Base-by-base conservation (phyloP, 2,888 invertebrate species). In the Rapana venosa region DNA sequence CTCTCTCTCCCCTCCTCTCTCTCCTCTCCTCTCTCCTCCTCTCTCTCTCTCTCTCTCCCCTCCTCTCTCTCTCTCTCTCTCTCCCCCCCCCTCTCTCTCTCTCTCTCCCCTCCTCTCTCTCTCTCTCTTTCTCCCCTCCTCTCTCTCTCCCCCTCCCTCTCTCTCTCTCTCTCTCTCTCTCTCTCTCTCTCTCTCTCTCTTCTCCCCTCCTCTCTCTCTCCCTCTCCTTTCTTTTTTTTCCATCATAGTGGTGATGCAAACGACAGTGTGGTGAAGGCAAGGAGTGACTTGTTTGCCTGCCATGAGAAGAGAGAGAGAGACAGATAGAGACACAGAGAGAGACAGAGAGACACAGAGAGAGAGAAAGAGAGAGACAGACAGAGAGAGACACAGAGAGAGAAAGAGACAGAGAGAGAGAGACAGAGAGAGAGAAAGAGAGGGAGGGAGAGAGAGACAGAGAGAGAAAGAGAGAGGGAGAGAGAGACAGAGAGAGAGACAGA, bases 311-410 rank as follows among this genome's bases (percentile, higher is more conserved):
- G 70, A 70, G 20, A 70, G 70, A 70, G 26, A 70, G 26, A 70
- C 26, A 70, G 70, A 70, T 20, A 15, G 17, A 70, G 70, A 70
- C 26, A 70, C 22, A 26, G 26, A 22, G 26, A n/a, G n/a, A 66
- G 74, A n/a, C 70, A n/a, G 74, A 74, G 26, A 74, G 74, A 74
- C 70, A 70, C 26, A 70, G 13, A 74, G 74, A 74, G 1, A 74
- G 74, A 74, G 30, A 0, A 5, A 74, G 30, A 74, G 6, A 74
- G 74, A 74, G n/a, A n/a, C n/a, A 11, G 74, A 74, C n/a, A n/a
- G 74, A 74, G 74, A 74, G 74, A 74, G 74, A 74, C 6, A 74
- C n/a, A n/a, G 74, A 74, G 74, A 74, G 74, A 74, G 74, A 74
- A 13, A 74, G 74, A 74, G 11, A 11, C n/a, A 74, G 74, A 74